Conservation (phyloP, 2,113 vertebrate genomes). For the Bubalus kerabau region DNA sequence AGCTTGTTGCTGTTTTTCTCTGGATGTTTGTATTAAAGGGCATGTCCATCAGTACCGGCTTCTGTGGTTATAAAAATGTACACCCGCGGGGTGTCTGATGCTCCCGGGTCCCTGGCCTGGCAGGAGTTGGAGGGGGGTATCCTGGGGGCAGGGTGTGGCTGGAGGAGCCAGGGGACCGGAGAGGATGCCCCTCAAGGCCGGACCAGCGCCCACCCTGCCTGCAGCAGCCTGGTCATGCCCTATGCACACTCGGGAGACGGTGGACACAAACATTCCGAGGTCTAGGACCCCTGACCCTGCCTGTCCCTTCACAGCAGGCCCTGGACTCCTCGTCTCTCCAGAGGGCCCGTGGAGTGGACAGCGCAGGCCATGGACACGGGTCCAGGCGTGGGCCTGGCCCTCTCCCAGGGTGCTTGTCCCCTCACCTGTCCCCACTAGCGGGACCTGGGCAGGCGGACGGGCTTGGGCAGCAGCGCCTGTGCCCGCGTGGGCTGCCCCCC, state of each 20-base stretch:
- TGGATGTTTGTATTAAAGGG: background rate
- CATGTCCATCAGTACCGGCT: rapidly evolving
- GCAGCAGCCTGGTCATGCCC: rapidly evolving
- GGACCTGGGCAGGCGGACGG: background rate
- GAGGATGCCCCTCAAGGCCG: rapidly evolving
- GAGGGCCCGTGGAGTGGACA: rapidly evolving
- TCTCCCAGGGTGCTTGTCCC: no score
- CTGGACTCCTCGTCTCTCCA: rapidly evolving
- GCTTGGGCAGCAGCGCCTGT: rapidly evolving
- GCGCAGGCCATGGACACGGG: rapidly evolving
- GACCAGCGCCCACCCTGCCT: background rate
- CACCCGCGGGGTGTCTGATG: background rate
- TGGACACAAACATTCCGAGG: rapidly evolving
- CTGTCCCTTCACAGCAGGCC: rapidly evolving
- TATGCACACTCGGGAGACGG: rapidly evolving
- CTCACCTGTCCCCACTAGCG: background rate
- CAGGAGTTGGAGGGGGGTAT: rapidly evolving
- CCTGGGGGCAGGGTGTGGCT: rapidly evolving
- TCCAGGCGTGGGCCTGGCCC: rapidly evolving
- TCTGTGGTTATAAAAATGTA: rapidly evolving
- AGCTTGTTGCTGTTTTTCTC: background rate
- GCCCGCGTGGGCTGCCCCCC: rapidly evolving
- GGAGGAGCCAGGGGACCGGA: rapidly evolving
- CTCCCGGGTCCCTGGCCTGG: no score
- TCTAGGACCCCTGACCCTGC: background rate